A percentile compares a stretch with the other conserved stretches of the same genome.
These are phyloP conservation scores for Lacerta agilis DNA, from an alignment of 2,797 vertebrate species.

Conservation along the genomic window DNA sequence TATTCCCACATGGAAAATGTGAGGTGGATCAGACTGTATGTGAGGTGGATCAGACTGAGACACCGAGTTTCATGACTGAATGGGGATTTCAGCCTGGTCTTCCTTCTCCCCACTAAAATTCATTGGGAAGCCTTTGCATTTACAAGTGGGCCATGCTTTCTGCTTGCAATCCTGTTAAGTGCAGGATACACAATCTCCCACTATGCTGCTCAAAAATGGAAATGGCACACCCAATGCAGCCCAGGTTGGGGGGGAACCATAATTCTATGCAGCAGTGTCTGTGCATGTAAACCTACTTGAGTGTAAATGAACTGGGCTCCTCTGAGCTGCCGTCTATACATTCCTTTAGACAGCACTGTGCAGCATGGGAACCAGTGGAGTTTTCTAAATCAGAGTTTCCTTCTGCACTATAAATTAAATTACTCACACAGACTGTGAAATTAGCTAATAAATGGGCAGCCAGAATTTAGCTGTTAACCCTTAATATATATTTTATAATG, in stretches of 20 bases:
- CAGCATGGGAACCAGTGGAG: background rate
- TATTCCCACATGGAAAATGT: background rate
- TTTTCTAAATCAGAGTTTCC: background rate
- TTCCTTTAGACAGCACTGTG: background rate
- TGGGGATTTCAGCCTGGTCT: background rate
- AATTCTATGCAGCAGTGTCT: background rate
- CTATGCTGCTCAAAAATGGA: background rate
- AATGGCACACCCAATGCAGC: background rate
- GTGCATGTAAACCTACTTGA: background rate
- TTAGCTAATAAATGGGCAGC: constrained; percentile 29
- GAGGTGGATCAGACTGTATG: too few relatives aligned
- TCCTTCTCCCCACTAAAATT: too few relatives aligned
- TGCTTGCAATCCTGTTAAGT: background rate
- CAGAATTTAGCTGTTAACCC: constrained; percentile 26
- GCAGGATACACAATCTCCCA: background rate
- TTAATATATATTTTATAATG: constrained; percentile 32
- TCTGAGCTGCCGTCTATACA: background rate
- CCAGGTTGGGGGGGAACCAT: background rate
- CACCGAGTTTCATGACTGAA: background rate
- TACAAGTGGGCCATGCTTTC: background rate
- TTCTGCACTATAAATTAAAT: constrained; percentile 33
- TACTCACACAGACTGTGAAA: constrained; percentile 21
- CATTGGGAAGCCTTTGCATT: background rate
- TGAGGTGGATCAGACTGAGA: background rate
- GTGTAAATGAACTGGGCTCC: background rate